Evolutionary conservation across 2,113 vertebrate species (phyloP).

Genomic region (Alosa alosa): DNA sequence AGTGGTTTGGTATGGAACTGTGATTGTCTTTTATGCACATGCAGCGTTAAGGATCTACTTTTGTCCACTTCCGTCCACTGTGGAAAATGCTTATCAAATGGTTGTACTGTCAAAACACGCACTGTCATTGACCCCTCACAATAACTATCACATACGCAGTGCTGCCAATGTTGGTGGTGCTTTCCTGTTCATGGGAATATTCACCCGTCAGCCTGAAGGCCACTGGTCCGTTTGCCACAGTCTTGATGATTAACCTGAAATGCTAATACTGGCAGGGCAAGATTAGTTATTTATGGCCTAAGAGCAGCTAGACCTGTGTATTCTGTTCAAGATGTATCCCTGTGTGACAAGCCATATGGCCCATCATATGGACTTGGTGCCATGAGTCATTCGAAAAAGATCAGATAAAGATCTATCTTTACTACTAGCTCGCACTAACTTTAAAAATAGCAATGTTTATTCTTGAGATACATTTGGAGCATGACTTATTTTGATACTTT

Average conservation of each 20-base stretch:
- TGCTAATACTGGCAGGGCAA: neutral
- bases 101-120: neutral
- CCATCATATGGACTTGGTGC: neutral
- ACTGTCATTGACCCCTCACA: neutral
- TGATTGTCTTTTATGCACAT: too few species aligned
- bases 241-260: slow-evolving; percentile 5
- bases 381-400: too few species aligned
- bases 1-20: too few species aligned
- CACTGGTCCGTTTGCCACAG: neutral
- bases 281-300: neutral
- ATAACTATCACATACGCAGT: neutral
- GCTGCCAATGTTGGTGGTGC: neutral
- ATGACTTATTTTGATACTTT: too few species aligned
- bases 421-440: too few species aligned
- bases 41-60: too few species aligned
- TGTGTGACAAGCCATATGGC: neutral
- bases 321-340: neutral
- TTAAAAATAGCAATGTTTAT: too few species aligned
- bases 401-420: too few species aligned
- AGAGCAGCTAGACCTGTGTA: neutral
- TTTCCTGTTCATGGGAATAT: neutral
- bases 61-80: too few species aligned
- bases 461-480: too few species aligned
- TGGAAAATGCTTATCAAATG: neutral
- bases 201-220: neutral